Evolutionary conservation across 1,140 invertebrate species (phyloP).

Genomic region (Copidosoma floridanum): DNA sequence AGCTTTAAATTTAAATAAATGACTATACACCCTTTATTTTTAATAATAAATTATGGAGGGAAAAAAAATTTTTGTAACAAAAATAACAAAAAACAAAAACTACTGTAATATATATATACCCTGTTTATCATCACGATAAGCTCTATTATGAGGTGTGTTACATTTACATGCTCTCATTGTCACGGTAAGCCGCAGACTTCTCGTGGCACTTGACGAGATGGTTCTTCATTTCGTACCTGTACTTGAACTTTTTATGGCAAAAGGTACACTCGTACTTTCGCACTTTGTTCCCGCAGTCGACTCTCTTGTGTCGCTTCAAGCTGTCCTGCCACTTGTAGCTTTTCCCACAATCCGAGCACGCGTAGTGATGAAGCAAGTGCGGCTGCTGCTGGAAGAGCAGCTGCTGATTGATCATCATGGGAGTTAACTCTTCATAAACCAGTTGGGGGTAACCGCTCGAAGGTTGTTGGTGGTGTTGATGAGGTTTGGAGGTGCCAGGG

Average conservation of each 20-base stretch:
- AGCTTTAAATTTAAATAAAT: too few species aligned
- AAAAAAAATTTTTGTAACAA: too few species aligned
- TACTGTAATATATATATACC: too few species aligned
- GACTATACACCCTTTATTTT: too few species aligned
- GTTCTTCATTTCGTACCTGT: conserved; percentile 49
- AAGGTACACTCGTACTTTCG: conserved; percentile 43
- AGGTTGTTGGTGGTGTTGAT: too few species aligned
- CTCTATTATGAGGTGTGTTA: too few species aligned
- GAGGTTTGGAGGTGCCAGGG: too few species aligned
- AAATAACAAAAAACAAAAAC: too few species aligned
- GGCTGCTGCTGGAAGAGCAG: not conserved
- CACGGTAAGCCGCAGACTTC: not conserved
- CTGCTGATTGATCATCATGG: not conserved
- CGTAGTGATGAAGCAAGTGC: not conserved
- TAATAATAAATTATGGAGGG: too few species aligned
- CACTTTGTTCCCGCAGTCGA: conserved; percentile 59
- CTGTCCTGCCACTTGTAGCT: conserved; percentile 58
- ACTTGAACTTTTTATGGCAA: conserved; percentile 48
- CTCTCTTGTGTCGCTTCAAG: conserved; percentile 56
- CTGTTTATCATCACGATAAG: too few species aligned
- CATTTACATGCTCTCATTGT: not conserved
- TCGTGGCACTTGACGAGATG: conserved; percentile 41
- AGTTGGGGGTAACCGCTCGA: too few species aligned
- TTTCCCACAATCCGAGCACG: conserved; percentile 47
- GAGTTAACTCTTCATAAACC: too few species aligned